phyloP scores from a whole-genome alignment of 2,888 invertebrate genomes.

The Latrodectus elegans region DNA sequence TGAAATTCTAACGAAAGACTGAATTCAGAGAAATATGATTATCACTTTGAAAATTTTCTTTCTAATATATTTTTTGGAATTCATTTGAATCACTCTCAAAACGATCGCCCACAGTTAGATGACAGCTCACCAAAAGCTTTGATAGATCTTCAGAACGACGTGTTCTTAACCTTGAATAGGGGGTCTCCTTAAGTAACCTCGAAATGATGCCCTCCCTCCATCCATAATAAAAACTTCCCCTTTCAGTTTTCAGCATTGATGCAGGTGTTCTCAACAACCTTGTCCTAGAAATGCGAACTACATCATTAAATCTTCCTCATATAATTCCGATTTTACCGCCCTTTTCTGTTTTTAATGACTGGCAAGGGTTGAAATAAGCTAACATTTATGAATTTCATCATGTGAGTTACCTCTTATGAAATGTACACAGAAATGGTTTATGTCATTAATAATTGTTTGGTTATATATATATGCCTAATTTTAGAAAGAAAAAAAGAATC shows the following conservation, averaged over 20 bases:
- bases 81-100: conserved; percentile 21
- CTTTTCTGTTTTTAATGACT: conserved; percentile 32
- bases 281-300: conserved; percentile 62
- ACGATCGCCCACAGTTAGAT: conserved; percentile 22
- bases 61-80: conserved; percentile 24
- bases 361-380: conserved; percentile 21
- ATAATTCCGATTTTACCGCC: conserved; percentile 51
- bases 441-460: no score
- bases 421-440: no score
- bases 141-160: conserved; percentile 49
- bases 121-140: conserved; percentile 33
- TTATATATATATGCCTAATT: no score
- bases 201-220: conserved; percentile 32
- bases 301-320: conserved; percentile 66
- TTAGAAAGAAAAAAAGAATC: no score
- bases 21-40: conserved; percentile 18
- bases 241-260: conserved; percentile 9
- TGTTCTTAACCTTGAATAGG: conserved; percentile 46
- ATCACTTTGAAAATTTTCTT: conserved; percentile 17
- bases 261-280: conserved; percentile 62
- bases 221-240: conserved; percentile 1
- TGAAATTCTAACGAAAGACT: not conserved
- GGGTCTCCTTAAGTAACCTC: conserved; percentile 49
- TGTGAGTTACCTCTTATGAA: no score
- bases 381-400: no score